A percentile compares a stretch with the other conserved stretches of the same genome.
phyloP scores from a whole-genome alignment of 2,888 invertebrate genomes.

The Tanypteryx hageni region DNA sequence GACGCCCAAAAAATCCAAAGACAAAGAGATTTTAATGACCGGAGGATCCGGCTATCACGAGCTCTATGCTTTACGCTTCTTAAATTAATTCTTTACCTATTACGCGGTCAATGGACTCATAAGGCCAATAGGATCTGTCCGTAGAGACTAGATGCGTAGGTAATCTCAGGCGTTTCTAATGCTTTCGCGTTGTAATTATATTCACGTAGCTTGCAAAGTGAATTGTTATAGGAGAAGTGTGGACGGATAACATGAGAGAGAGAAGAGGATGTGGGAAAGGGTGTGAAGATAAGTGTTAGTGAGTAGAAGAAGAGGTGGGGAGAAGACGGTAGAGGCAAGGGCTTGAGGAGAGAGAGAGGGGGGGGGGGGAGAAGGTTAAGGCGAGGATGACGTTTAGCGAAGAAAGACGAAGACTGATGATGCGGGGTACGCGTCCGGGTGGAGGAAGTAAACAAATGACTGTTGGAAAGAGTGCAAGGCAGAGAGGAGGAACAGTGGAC shows the following conservation, averaged over 20 bases:
- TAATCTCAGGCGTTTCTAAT: too few species aligned
- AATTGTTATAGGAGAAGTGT: neutral
- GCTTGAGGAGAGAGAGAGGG: neutral
- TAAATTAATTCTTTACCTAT: too few species aligned
- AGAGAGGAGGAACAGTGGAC: neutral
- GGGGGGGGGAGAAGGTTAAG: neutral
- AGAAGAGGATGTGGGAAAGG: neutral
- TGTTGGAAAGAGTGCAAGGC: neutral
- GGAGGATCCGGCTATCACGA: too few species aligned
- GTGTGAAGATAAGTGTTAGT: neutral
- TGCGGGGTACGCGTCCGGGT: neutral
- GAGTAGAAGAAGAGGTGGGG: neutral
- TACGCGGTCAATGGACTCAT: too few species aligned
- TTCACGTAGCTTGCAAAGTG: neutral
- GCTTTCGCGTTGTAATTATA: neutral
- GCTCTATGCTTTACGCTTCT: too few species aligned
- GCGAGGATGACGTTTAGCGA: constrained; percentile 31
- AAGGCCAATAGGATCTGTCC: too few species aligned
- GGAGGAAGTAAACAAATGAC: constrained; percentile 14
- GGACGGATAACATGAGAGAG: neutral
- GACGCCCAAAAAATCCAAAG: too few species aligned
- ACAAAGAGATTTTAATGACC: too few species aligned
- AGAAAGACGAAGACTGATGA: constrained; percentile 55
- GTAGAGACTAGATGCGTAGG: too few species aligned
- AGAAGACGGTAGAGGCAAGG: neutral